These are phyloP conservation scores for Halesus radiatus DNA, from an alignment of 1,140 invertebrate species.

Conservation along the genomic window DNA sequence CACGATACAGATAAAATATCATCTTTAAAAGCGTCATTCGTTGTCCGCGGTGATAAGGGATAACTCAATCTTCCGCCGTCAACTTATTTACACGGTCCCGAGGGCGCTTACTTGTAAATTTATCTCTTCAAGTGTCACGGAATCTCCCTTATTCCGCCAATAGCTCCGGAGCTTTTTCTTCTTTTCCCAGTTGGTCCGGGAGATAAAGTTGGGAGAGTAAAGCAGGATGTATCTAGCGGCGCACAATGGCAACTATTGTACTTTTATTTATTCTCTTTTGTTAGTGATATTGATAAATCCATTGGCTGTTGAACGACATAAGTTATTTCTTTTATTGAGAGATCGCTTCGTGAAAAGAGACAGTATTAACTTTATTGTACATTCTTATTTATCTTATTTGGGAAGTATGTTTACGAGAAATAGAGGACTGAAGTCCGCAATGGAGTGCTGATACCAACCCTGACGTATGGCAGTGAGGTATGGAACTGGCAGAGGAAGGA, in stretches of 20 bases:
- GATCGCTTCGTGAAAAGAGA: too few species aligned
- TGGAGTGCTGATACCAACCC: too few species aligned
- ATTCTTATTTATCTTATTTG: too few species aligned
- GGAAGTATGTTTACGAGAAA: too few species aligned
- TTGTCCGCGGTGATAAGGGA: constrained; percentile 57
- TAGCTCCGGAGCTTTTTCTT: constrained; percentile 38
- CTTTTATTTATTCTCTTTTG: constrained; percentile 1
- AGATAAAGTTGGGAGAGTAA: background rate
- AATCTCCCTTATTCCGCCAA: constrained; percentile 51
- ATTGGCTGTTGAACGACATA: background rate
- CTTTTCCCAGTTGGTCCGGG: background rate
- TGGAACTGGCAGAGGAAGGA: too few species aligned
- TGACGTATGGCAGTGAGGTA: too few species aligned
- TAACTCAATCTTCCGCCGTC: constrained; percentile 58
- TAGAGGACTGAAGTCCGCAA: too few species aligned
- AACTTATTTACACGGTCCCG: constrained; percentile 57
- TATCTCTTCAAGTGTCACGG: constrained; percentile 54
- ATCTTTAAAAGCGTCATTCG: constrained; percentile 57
- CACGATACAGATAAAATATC: constrained; percentile 44
- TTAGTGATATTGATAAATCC: background rate
- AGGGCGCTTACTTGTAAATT: constrained; percentile 54
- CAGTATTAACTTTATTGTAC: too few species aligned
- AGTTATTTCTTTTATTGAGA: too few species aligned
- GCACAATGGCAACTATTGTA: background rate
- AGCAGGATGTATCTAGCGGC: background rate